Evolutionary conservation across 2,888 invertebrate genomes (phyloP), one percentile per base, ranked within the genome.

Genomic region (Ophion slaviceki): DNA sequence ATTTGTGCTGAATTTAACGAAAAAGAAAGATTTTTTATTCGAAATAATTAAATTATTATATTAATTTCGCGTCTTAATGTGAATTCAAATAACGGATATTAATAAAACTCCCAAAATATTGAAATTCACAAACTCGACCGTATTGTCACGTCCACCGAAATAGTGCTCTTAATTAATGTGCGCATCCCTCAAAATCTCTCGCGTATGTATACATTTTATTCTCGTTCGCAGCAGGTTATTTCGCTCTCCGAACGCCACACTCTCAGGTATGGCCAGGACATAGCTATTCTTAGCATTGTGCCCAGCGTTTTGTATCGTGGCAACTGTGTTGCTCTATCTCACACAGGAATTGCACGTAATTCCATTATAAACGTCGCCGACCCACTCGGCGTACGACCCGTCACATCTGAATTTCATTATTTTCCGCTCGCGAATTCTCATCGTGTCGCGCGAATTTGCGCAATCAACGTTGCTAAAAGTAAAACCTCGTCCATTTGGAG

Each of bases 311-410:
- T 53, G 14, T 64, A 80, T 70, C 57, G 57, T 75, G 8, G 62
- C 53, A 64, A 14, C 6, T 2, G 40, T 14, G 40, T 53, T 53
- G 40, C 20, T 2, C 53, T 53, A 53, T n/a, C 11, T 20, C 17
- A 17, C 24, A 17, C 53, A 11, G 17, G 53, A 40, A 45, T 61
- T 6, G 61, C 45, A 2, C 14, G 53, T 68, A 79, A 57, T 40
- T 47, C 7, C 66, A 72, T 77, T 77, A 61, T 53, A 71, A 72
- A 36, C 62, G 32, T 47, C 82, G 32, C 36, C 82, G 82, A 78
- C 72, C 68, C 32, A 79, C 47, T 75, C 24, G 11, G 28, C 62
- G 28, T 32, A 40, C 36, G 68, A 53, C 62, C 2, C 74, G 74
- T 74, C 68, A 53, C 67, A 40, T 14, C 24, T 53, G 14, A 47